phyloP scores from a whole-genome alignment of 2,888 invertebrate species.

The Oligia latruncula region DNA sequence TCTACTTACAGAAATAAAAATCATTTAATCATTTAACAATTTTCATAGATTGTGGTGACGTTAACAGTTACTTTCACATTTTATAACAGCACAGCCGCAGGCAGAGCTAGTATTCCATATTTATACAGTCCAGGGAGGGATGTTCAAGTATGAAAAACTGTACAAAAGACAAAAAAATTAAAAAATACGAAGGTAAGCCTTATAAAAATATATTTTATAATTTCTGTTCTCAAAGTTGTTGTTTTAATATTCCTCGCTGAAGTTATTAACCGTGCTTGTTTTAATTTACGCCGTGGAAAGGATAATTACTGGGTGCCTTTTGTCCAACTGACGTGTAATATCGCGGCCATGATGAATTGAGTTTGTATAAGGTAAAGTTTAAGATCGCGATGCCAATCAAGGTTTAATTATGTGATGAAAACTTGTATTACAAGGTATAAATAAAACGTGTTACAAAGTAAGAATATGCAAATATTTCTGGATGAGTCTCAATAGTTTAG shows the following conservation, averaged over 20 bases:
- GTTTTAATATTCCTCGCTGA: conserved; percentile 52
- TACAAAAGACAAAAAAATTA: conserved; percentile 6
- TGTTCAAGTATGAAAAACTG: not conserved
- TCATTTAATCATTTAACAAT: too few relatives aligned
- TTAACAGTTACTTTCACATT: not conserved
- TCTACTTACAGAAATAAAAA: too few relatives aligned
- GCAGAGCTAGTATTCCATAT: not conserved
- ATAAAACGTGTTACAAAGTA: not conserved
- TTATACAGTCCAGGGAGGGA: not conserved
- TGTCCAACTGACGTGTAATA: conserved; percentile 62
- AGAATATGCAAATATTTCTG: not conserved
- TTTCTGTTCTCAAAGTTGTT: conserved; percentile 32
- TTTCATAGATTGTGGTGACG: not conserved
- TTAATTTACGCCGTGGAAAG: conserved; percentile 66
- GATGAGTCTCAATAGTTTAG: too few relatives aligned
- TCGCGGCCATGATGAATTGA: conserved; percentile 55
- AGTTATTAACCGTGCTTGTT: conserved; percentile 60
- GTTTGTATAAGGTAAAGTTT: conserved; percentile 53
- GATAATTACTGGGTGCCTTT: conserved; percentile 64
- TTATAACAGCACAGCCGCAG: not conserved
- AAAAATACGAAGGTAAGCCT: conserved; percentile 1
- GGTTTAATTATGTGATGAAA: conserved; percentile 43
- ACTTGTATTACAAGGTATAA: conserved; percentile 11
- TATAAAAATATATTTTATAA: conserved; percentile 44
- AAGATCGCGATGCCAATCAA: conserved; percentile 50